phyloP scores from a whole-genome alignment of 2,113 vertebrate genomes.

The Leptobrachium leishanense region DNA sequence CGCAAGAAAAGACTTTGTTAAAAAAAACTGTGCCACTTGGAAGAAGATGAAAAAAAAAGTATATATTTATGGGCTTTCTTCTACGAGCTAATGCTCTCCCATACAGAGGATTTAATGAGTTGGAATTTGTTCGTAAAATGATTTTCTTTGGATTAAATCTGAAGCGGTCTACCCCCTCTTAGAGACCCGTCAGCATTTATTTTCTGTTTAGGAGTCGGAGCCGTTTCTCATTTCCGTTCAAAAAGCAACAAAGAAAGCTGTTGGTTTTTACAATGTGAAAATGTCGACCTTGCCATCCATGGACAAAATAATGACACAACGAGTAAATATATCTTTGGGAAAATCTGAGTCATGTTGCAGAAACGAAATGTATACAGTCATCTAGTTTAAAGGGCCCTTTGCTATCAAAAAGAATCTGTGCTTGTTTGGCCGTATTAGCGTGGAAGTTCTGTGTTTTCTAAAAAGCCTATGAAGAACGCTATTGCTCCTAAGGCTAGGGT shows the following conservation, averaged over 20 bases:
- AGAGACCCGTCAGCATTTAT: neutral
- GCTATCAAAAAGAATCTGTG: no score
- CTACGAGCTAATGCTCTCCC: constrained; percentile 7
- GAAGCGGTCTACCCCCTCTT: neutral
- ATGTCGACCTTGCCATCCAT: neutral
- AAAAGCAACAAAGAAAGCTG: no score
- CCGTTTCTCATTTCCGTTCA: neutral
- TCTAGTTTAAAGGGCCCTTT: no score
- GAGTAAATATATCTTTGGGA: no score
- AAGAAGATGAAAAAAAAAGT: constrained; percentile 2
- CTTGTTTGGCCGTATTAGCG: no score
- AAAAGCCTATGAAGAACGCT: no score
- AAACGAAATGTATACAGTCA: no score
- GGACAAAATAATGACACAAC: no score
- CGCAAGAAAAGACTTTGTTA: constrained; percentile 11
- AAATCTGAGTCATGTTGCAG: no score
- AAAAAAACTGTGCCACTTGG: constrained; percentile 12
- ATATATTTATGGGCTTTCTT: constrained; percentile 18
- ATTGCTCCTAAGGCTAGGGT: no score
- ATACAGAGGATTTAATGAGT: constrained; percentile 15
- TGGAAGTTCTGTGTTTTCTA: no score
- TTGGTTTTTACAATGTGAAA: neutral
- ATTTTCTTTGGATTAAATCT: constrained; percentile 4
- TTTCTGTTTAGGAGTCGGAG: neutral
- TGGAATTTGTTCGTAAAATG: constrained; percentile 10